Conservation (phyloP, 2,797 vertebrate genomes). For the Delichon dasypus region DNA sequence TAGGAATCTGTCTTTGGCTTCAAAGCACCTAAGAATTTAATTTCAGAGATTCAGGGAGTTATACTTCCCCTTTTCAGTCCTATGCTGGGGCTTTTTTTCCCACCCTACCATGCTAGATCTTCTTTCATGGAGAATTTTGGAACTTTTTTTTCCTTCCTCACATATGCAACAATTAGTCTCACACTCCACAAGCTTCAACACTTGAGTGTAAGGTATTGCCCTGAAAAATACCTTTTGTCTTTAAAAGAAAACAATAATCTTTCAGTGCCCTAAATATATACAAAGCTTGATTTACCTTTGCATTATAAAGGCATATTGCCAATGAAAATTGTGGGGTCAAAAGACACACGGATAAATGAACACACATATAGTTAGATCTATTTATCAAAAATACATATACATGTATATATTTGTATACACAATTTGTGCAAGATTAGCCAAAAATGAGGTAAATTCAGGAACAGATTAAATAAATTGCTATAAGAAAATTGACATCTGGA, state of each 20-base stretch:
- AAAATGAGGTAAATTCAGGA: neutral
- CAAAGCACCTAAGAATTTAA: neutral
- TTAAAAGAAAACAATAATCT: neutral
- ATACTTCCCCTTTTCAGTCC: neutral
- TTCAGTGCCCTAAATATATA: neutral
- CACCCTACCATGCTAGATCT: neutral
- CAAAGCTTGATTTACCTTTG: neutral
- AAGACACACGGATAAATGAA: neutral
- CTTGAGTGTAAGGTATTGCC: neutral
- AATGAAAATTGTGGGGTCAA: neutral
- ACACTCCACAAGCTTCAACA: neutral
- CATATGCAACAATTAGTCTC: neutral
- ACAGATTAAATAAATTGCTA: neutral
- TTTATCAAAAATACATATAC: neutral
- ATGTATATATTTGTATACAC: neutral
- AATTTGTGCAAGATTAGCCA: neutral
- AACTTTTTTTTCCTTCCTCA: neutral
- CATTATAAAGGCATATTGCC: neutral
- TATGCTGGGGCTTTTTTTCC: neutral
- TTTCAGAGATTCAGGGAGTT: neutral
- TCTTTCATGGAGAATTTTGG: neutral
- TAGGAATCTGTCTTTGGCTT: neutral
- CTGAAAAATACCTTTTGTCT: neutral
- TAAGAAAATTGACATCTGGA: neutral
- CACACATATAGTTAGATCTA: neutral